Conservation (phyloP, 2,797 vertebrate genomes). For the Lagorchestes hirsutus region DNA sequence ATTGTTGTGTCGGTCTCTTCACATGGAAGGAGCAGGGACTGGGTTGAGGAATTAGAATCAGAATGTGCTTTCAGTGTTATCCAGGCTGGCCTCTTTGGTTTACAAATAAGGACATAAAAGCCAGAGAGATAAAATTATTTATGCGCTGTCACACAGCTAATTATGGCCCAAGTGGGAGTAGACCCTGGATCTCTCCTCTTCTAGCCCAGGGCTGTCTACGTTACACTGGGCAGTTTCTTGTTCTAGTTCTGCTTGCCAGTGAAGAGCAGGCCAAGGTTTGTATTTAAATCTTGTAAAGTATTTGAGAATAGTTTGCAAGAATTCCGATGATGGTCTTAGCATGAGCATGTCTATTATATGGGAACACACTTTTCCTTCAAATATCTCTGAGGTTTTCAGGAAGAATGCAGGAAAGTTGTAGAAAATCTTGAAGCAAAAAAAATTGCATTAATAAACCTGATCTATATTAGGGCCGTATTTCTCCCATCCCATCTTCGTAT, state of each 20-base stretch:
- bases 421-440: conserved; percentile 24
- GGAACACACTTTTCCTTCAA: conserved; percentile 5
- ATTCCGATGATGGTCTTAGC: background rate
- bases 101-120: background rate
- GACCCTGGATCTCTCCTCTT: background rate
- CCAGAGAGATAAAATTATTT: background rate
- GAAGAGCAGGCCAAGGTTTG: background rate
- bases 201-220: background rate
- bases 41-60: background rate
- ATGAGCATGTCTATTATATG: background rate
- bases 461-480: conserved; percentile 10
- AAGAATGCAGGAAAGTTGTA: background rate
- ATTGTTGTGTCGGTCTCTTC: background rate
- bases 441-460: background rate
- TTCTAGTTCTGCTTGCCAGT: background rate
- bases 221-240: background rate
- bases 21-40: background rate
- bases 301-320: background rate
- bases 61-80: background rate
- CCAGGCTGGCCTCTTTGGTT: background rate
- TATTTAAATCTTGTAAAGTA: background rate
- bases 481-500: background rate
- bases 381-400: background rate
- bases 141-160: background rate
- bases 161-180: background rate